Conservation (phyloP, 2,113 vertebrate species). For the Emydura subglobosa region DNA sequence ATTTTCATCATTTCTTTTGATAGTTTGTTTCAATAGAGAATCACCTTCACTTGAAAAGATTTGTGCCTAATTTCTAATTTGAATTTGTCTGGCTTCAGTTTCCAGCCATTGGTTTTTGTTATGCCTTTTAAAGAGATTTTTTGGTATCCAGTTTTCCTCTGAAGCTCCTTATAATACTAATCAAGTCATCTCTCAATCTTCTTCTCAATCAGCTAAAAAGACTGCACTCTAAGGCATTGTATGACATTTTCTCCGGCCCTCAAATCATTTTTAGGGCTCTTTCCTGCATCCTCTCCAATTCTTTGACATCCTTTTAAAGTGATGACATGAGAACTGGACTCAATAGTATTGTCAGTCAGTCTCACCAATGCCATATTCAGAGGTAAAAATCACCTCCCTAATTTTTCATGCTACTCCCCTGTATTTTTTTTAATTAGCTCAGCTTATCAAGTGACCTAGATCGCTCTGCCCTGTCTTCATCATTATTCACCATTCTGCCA, state of each 20-base stretch:
- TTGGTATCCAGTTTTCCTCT: neutral
- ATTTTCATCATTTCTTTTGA: neutral
- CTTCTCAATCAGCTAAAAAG: neutral
- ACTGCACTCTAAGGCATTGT: neutral
- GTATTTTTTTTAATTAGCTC: neutral
- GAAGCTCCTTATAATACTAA: neutral
- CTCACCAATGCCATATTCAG: neutral
- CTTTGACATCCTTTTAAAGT: neutral
- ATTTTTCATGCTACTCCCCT: neutral
- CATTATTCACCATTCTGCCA: neutral
- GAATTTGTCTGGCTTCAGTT: neutral
- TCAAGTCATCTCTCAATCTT: neutral
- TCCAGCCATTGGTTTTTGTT: neutral
- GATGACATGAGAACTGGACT: neutral
- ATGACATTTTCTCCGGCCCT: neutral
- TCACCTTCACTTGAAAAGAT: neutral
- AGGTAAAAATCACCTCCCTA: neutral
- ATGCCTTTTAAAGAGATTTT: neutral
- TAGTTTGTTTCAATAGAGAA: neutral
- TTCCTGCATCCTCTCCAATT: neutral
- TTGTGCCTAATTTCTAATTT: neutral
- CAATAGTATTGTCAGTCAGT: neutral
- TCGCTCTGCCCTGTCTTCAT: neutral
- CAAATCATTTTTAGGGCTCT: neutral
- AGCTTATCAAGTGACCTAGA: neutral